Conservation (phyloP, 2,888 invertebrate species). For the Chaetogeoica ovagalla region DNA sequence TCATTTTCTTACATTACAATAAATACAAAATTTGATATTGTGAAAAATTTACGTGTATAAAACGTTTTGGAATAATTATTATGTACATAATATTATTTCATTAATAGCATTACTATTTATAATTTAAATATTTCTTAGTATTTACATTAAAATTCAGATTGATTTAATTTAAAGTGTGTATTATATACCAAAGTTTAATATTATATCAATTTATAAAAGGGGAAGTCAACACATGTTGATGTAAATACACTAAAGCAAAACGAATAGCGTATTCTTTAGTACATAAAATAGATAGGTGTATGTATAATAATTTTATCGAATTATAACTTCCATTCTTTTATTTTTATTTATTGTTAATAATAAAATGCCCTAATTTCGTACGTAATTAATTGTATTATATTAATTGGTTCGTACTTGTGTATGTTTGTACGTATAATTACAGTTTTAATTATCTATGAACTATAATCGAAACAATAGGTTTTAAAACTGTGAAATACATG, state of each 20-base stretch:
- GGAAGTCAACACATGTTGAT: background rate
- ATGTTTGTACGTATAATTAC: too few relatives aligned
- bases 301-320: background rate
- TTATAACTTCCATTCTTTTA: background rate
- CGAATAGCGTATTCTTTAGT: too few relatives aligned
- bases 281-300: background rate
- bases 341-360: background rate
- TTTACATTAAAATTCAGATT: constrained; percentile 13
- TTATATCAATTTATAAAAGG: background rate
- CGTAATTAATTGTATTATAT: background rate
- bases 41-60: background rate
- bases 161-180: constrained; percentile 5
- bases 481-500: too few relatives aligned
- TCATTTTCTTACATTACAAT: background rate
- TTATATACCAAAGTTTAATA: background rate
- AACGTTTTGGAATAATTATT: constrained; percentile 27
- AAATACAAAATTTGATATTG: constrained; percentile 3
- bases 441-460: too few relatives aligned
- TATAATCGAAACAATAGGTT: too few relatives aligned
- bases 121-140: constrained; percentile 32
- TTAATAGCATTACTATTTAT: constrained; percentile 22
- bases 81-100: constrained; percentile 24
- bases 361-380: background rate
- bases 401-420: too few relatives aligned
- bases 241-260: background rate